Evolutionary conservation across 2,888 invertebrate genomes (phyloP).

Genomic region (Heliconius cydno): DNA sequence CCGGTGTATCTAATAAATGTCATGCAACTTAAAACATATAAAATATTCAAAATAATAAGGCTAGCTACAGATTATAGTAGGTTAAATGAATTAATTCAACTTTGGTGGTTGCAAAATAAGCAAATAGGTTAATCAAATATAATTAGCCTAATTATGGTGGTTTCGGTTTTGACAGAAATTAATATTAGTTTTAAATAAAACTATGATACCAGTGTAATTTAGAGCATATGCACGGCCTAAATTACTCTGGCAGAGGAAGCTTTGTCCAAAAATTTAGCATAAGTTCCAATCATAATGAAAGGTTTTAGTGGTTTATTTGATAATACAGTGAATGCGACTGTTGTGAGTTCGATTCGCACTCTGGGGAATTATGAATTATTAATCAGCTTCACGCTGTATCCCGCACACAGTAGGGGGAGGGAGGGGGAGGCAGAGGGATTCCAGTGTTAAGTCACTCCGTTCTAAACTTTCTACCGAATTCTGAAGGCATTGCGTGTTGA

Average conservation of each 20-base stretch:
- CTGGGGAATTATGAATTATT: too few relatives aligned
- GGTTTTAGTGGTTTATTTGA: too few relatives aligned
- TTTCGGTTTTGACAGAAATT: constrained; percentile 9
- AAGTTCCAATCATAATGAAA: not conserved
- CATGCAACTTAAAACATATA: constrained; percentile 36
- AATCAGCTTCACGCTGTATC: too few relatives aligned
- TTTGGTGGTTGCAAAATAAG: constrained; percentile 5
- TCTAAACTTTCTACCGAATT: too few relatives aligned
- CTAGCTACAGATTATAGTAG: not conserved
- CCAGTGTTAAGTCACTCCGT: too few relatives aligned
- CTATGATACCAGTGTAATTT: constrained; percentile 1
- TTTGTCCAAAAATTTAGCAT: not conserved
- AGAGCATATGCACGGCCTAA: too few relatives aligned
- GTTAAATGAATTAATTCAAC: not conserved
- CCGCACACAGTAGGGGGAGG: too few relatives aligned
- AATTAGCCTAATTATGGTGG: constrained; percentile 3
- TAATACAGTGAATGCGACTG: too few relatives aligned
- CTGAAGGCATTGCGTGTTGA: too few relatives aligned
- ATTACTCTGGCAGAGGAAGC: too few relatives aligned
- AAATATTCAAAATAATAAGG: constrained; percentile 53
- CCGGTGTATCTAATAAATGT: constrained; percentile 25
- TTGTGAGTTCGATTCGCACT: too few relatives aligned
- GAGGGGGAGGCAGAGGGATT: too few relatives aligned
- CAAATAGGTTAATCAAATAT: constrained; percentile 11
- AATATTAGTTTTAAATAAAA: constrained; percentile 1